Evolutionary conservation across 2,797 vertebrate genomes (phyloP), one percentile per base, ranked within the genome.

Genomic region (Cetoscarus ocellatus): DNA sequence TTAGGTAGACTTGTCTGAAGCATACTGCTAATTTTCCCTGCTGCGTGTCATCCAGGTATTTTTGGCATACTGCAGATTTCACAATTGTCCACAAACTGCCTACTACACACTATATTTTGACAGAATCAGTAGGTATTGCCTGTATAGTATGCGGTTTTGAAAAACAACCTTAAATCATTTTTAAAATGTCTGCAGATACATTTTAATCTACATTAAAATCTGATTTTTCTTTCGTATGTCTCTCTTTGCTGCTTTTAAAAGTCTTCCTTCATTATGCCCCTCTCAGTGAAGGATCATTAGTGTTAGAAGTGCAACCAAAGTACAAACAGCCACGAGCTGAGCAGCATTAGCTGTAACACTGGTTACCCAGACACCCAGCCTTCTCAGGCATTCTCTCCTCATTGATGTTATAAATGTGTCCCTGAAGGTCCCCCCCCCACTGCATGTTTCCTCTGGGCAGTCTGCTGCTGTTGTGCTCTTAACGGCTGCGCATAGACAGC

Each of bases 381-480:
- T 82, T 65, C 64, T 58, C 44, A 15, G 67, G 64, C 63, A 27
- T 62, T 80, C 76, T 75, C 55, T 80, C 70, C 54, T 81, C 79
- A 79, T 60, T 82, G 79, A 81, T 79, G 76, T 86, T 79, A 82
- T 81, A 45, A 75, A 79, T 80, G 61, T 82, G 88, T 89, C 85
- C 87, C 83, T 80, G 87, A 82, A 61, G 71, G 51, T 70, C 79
- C 78, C 74, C 64, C 48, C 70, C 40, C 40, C 8, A 14, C 8
- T 17, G 14, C 61, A 60, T 55, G 79, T 85, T 80, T 88, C 82
- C 80, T 88, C 66, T 3, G 77, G 86, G 76, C 73, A 76, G 59
- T 27, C 27, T 27, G 42, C 73, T 62, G 75, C 58, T 73, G 79
- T 56, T 68, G 76, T 67, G 80, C 78, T 79, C 70, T 71, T 77